Evolutionary conservation across 2,113 vertebrate genomes (phyloP).

Genomic region (Phainopepla nitens): DNA sequence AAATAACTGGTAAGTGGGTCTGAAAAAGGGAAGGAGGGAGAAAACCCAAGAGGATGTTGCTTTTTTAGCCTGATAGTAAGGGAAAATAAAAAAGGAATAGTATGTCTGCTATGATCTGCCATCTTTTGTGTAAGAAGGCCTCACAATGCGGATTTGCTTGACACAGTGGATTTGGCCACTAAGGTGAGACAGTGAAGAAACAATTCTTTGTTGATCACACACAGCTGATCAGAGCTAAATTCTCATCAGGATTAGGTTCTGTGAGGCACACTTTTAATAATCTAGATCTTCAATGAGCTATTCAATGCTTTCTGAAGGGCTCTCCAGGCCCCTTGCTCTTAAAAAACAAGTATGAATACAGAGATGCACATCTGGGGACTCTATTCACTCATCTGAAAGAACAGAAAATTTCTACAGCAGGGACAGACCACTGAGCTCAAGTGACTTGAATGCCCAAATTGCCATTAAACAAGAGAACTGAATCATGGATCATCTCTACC

Average conservation of each 20-base stretch:
- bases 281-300: neutral
- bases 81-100: neutral
- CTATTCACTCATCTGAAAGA: neutral
- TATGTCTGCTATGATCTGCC: neutral
- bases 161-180: neutral
- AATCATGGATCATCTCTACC: neutral
- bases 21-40: neutral
- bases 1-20: neutral
- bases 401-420: neutral
- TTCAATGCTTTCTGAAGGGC: neutral
- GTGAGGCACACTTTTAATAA: neutral
- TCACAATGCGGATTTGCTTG: neutral
- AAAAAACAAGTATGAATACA: neutral
- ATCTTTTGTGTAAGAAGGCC: neutral
- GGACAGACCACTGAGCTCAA: neutral
- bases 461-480: neutral
- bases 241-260: neutral
- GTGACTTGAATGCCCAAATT: neutral
- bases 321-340: neutral
- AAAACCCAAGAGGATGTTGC: neutral
- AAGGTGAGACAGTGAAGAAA: neutral
- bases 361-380: neutral
- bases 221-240: neutral
- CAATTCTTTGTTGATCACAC: neutral
- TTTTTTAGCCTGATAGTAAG: neutral